Base-by-base conservation (phyloP, 35 echinoderm and acorn worm genomes). In the Anneissia japonica region DNA sequence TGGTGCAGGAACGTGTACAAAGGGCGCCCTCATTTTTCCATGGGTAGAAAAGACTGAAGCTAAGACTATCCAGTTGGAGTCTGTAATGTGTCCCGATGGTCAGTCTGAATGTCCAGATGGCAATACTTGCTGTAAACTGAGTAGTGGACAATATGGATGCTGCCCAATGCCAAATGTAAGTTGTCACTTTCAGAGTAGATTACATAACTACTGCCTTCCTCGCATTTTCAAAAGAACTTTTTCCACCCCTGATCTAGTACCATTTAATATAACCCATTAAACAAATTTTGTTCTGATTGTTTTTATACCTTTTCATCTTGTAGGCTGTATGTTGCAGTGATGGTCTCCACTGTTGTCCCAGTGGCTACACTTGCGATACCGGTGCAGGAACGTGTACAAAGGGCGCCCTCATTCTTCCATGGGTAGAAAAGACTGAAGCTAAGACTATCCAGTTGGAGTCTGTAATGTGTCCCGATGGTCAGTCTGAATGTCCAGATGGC, bases 291-390 rank as follows among this genome's bases (percentile, higher is more conserved):
- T 43, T 43, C 4, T 6, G 4, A 30, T 74, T n/a, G n/a, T 88
- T 88, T n/a, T 77, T n/a, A 30, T 84, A n/a, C n/a, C n/a, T n/a
- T n/a, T n/a, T n/a, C n/a, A n/a, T n/a, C n/a, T n/a, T 84, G 3
- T 30, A 94, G 93, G 93, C 93, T 74, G 82, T 88, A 3, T 94
- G 93, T 56, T 94, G 93, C 39, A 46, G 46, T 74, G 93, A 94
- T 79, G 34, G 33, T 0, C 39, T 74, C 23, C 93, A 94, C 38
- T 94, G 89, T 55, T 94, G 93, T 83, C 93, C 93, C 1, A 45
- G 34, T 34, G 93, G 89, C 9, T 87, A 87, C 80, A 94, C 88
- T 19, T 94, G 93, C 56, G 77, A 85, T 34, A 56, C 74, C 9
- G 17, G 34, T 17, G 40, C 55, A 39, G 89, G 89, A n/a, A 85